These are phyloP conservation scores for Lutjanus erythropterus DNA, from an alignment of 2,113 vertebrate genomes.

Conservation along the genomic window DNA sequence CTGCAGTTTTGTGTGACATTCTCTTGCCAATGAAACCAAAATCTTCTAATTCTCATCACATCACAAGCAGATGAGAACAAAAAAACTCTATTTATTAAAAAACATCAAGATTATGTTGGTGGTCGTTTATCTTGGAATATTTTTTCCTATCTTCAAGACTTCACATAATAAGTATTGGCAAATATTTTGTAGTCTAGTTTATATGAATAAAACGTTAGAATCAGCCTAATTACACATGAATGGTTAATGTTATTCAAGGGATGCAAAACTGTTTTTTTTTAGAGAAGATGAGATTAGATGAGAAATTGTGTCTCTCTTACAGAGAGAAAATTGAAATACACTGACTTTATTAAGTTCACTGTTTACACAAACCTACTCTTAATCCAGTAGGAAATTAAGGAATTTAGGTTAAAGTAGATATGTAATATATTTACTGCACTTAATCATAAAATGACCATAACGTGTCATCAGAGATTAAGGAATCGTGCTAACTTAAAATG, in stretches of 20 bases:
- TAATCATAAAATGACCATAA: no score
- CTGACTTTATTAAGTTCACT: neutral
- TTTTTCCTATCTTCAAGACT: neutral
- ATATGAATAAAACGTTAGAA: slow-evolving; percentile 17
- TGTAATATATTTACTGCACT: no score
- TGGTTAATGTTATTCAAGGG: slow-evolving; percentile 1
- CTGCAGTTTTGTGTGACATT: slow-evolving; percentile 5
- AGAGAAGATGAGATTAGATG: neutral
- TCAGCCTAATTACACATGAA: neutral
- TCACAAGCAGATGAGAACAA: neutral
- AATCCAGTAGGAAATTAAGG: neutral
- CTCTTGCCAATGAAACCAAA: slow-evolving; percentile 1
- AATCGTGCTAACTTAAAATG: no score
- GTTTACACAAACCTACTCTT: neutral
- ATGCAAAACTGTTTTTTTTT: neutral
- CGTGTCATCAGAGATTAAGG: no score
- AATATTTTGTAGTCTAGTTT: slow-evolving; percentile 3
- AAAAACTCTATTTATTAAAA: slow-evolving; percentile 15
- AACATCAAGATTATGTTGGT: neutral
- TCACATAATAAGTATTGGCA: neutral
- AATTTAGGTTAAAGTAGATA: neutral
- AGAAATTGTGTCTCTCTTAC: neutral
- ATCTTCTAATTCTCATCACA: slow-evolving; percentile 16
- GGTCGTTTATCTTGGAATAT: slow-evolving; percentile 5
- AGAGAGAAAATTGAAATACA: neutral